Base-by-base conservation (phyloP, 1,140 invertebrate species). In the Amphibalanus amphitrite region DNA sequence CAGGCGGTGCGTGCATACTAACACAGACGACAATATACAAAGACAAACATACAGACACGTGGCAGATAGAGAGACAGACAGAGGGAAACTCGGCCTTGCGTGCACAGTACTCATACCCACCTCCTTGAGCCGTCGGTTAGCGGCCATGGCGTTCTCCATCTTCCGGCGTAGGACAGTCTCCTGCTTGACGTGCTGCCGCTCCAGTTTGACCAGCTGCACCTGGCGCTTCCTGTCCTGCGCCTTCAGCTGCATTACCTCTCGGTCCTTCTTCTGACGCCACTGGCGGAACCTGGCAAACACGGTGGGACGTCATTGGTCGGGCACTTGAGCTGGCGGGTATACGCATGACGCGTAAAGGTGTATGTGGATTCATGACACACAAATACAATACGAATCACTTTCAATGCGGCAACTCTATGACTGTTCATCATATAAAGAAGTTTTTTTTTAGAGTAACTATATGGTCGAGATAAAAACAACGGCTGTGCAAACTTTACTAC, bases 151-250 rank as follows among this genome's bases (percentile, higher is more conserved):
- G 77, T 86, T 84, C 81, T 94, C 91, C 77, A 93, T 87, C 81
- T 93, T 95, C 28, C 91, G 82, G 75, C 91, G 92, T 3, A 90
- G 83, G 15, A 95, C 91, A 77, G 85, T 89, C 74, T 92, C 88
- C 76, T 94, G 90, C 76, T 90, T 90, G 69, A 82, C 82, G 76
- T 92, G 87, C 29, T 89, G 82, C 6, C 84, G 83, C 79, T 94
- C 87, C 82, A 94, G 86, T 76, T 87, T 87, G 0, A 83, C 85
- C 74, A 95, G 88, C 81, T 92, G 87, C 74, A 86, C 88, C 72
- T 90, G 85, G 59, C 89, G 84, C 76, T 91, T 92, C 67, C 89
- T 83, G 78, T 93, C 91, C 78, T 92, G 87, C 76, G 87, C 85
- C 75, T 87, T 88, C 0, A 95, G 80, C 75, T 89, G 87, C 15